Base-by-base conservation (phyloP, 2,113 vertebrate genomes). In the Phrynosoma blainvillii region DNA sequence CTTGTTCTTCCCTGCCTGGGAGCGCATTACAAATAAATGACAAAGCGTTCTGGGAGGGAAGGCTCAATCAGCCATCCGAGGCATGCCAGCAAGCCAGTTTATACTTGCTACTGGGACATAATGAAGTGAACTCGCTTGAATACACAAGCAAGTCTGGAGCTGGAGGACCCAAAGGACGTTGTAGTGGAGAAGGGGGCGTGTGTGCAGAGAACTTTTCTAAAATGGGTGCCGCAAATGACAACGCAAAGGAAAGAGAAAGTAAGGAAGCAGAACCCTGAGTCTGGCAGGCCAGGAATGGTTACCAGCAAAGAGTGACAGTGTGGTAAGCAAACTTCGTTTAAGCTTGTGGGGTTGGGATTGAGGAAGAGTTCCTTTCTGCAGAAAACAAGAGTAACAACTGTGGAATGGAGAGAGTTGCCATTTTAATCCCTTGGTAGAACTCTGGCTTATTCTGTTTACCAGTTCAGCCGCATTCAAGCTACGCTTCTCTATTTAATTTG, bases 21-120 rank as follows among this genome's bases (percentile, higher is more conserved):
- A 94, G 91, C 88, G 78, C 92, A 89, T 92, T 74, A 81, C 92
- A 95, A 94, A 91, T 93, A 94, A 87, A 88, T 93, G 95, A 93
- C 91, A 88, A 85, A 94, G 90, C 90, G 89, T 90, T 89, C 90
- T 1, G 70, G 88, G 87, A 91, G 91, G 91, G 90, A 87, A 93
- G 93, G 92, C 84, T 91, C 87, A 87, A 92, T 92, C 93, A 92
- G 91, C 88, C 84, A 78, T 71, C 73, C n/a, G 66, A 88, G 30
- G 77, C 93, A 88, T 90, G 93, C 88, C 89, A 92, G 73, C 83
- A 5, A 93, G 94, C 96, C 92, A 91, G 96, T 96, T 95, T 90
- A 88, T 95, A 95, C 96, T 96, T 96, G 96, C 95, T 94, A 86
- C 89, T 89, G 84, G 90, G 95, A 92, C 94, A 90, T 87, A 90